Conservation (phyloP, 2,113 vertebrate species). For the Percopsis transmontana region DNA sequence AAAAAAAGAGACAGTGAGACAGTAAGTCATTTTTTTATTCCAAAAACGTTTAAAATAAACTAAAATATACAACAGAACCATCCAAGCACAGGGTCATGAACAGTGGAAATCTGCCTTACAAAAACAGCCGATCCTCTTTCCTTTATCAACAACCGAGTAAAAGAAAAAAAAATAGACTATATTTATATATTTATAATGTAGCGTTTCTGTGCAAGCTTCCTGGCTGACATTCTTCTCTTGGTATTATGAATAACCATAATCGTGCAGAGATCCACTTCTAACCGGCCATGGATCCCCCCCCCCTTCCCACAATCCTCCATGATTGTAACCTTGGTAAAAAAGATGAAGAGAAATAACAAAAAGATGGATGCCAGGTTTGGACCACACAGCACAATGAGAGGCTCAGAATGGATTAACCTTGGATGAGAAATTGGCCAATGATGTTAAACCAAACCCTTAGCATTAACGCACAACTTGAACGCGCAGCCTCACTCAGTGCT, state of each 20-base stretch:
- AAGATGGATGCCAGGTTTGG: not conserved
- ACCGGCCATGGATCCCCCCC: not conserved
- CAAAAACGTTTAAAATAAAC: slow-evolving; percentile 76
- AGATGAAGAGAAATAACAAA: too few species aligned
- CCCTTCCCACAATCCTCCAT: too few species aligned
- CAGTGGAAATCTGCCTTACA: slow-evolving; percentile 33
- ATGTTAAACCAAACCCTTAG: not conserved
- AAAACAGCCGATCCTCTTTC: slow-evolving; percentile 25
- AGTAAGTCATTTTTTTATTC: slow-evolving; percentile 63
- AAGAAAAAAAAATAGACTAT: slow-evolving; percentile 5
- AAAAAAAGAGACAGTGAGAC: slow-evolving; percentile 16
- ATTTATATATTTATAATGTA: slow-evolving; percentile 22
- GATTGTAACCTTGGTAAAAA: too few species aligned
- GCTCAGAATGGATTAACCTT: not conserved
- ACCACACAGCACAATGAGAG: not conserved
- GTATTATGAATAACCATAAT: slow-evolving; percentile 29
- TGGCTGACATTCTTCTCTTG: slow-evolving; percentile 31
- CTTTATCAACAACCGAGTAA: slow-evolving; percentile 29
- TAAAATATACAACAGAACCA: slow-evolving; percentile 75
- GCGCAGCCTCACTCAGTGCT: not conserved
- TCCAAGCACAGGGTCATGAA: slow-evolving; percentile 57
- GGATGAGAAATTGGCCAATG: not conserved
- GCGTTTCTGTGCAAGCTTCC: slow-evolving; percentile 43
- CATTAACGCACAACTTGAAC: not conserved
- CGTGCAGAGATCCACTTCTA: slow-evolving; percentile 22